Conservation (phyloP, 1,140 invertebrate species). For the Gerris buenoi region DNA sequence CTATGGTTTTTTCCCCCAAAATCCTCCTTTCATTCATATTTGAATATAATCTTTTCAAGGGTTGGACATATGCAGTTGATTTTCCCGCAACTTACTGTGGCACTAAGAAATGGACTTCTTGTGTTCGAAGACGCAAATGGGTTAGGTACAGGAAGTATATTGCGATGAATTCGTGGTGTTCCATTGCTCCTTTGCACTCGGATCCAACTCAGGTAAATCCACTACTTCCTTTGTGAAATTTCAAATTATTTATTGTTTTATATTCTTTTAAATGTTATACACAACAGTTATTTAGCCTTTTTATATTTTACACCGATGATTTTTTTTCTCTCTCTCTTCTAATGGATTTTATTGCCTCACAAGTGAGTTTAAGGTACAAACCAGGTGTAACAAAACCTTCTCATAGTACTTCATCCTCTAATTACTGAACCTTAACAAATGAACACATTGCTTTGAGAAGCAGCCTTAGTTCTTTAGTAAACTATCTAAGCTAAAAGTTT, state of each 20-base stretch:
- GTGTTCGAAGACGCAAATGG: constrained; percentile 79
- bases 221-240: background rate
- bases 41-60: constrained; percentile 32
- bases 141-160: constrained; percentile 69
- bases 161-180: constrained; percentile 81
- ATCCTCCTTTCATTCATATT: too few relatives aligned
- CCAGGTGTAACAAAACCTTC: too few relatives aligned
- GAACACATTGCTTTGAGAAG: too few relatives aligned
- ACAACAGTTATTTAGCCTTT: background rate
- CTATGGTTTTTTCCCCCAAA: too few relatives aligned
- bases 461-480: too few relatives aligned
- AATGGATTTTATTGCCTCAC: too few relatives aligned
- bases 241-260: background rate
- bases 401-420: too few relatives aligned
- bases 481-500: too few relatives aligned
- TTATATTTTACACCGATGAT: constrained; percentile 11
- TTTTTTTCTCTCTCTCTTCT: too few relatives aligned
- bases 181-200: constrained; percentile 71
- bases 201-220: constrained; percentile 57
- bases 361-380: too few relatives aligned
- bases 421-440: too few relatives aligned
- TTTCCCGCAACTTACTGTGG: constrained; percentile 72
- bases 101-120: constrained; percentile 78
- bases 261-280: too few relatives aligned
- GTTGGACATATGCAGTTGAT: constrained; percentile 87